Base-by-base conservation (phyloP, 2,888 invertebrate genomes). In the Athetis lepigone region DNA sequence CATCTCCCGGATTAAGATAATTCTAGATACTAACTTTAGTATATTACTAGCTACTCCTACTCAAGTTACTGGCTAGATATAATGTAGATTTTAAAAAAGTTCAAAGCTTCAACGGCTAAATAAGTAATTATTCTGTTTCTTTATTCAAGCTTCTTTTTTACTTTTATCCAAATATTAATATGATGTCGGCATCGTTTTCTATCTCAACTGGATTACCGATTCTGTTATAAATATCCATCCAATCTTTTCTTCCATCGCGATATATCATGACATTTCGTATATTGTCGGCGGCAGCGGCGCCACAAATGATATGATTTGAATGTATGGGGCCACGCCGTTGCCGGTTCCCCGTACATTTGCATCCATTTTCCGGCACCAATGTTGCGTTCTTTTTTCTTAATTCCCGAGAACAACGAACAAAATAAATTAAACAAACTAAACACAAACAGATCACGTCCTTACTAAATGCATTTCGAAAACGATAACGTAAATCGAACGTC, bases 401-500 rank as follows among this genome's bases (percentile, higher is more conserved):
- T 77, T 75, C 55, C 33, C 56, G 73, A 59, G 55, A 63, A 77
- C 64, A 70, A 75, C 71, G 64, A 68, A 78, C 67, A 57, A 75
- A 75, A 75, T 65, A 70, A 77, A 81, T 81, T 83, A 79, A 64
- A 60, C 61, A 55, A 80, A 75, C 63, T 70, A 65, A 78, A 72
- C 23, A 64, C 59, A 84, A 78, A 79, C 85, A 65, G 81, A 82
- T 84, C 89, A 89, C 89, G 89, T 89, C 71, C 72, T 75, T 61
- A 75, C 79, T 81, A 82, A 89, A 84, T 88, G 87, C 86, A 86
- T 82, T 78, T 80, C 64, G 50, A 80, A 81, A 77, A 79, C 74
- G 86, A 85, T 87, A 87, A 84, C 78, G 78, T 76, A 80, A 85
- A 88, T 86, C 85, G 83, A 88, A 83, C 79, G 80, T 79, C 81